A percentile compares a stretch with the other conserved stretches of the same genome.
Conservation (phyloP, 2,888 invertebrate genomes). For the Drosophila neonasuta region DNA sequence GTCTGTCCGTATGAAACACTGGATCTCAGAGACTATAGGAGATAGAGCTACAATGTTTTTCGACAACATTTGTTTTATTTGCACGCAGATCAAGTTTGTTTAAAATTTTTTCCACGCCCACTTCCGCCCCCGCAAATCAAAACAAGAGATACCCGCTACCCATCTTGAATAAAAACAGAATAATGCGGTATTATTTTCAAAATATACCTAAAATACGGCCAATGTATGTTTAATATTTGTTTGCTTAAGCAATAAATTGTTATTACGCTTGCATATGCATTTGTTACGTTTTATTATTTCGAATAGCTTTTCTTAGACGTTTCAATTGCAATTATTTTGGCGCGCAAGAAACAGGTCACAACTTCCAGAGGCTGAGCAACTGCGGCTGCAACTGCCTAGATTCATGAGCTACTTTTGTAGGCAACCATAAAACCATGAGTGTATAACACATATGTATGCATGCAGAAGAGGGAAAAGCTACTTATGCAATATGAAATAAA, state of each 20-base stretch:
- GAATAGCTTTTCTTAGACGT: not conserved
- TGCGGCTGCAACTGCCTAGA: conserved; percentile 8
- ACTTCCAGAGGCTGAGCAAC: not conserved
- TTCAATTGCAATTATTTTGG: not conserved
- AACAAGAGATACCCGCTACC: too few relatives aligned
- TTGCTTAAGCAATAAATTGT: not conserved
- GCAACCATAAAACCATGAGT: not conserved
- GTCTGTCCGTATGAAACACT: too few relatives aligned
- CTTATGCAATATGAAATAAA: conserved; percentile 13
- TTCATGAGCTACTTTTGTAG: not conserved
- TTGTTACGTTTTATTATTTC: not conserved
- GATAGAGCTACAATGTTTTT: too few relatives aligned
- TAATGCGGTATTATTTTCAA: too few relatives aligned
- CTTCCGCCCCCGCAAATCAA: too few relatives aligned
- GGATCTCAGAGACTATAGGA: too few relatives aligned
- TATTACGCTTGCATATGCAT: not conserved
- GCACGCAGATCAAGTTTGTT: too few relatives aligned
- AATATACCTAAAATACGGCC: too few relatives aligned
- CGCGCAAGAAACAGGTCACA: not conserved
- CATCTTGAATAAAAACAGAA: too few relatives aligned
- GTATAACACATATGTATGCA: not conserved
- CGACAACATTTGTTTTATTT: too few relatives aligned
- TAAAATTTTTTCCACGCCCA: too few relatives aligned
- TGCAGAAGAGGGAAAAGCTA: not conserved
- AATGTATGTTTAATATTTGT: too few relatives aligned